Percentiles rank a stretch among this genome's conserved stretches.
Evolutionary conservation across 2,797 vertebrate species (phyloP).

Genomic region (Tangara arthus): DNA sequence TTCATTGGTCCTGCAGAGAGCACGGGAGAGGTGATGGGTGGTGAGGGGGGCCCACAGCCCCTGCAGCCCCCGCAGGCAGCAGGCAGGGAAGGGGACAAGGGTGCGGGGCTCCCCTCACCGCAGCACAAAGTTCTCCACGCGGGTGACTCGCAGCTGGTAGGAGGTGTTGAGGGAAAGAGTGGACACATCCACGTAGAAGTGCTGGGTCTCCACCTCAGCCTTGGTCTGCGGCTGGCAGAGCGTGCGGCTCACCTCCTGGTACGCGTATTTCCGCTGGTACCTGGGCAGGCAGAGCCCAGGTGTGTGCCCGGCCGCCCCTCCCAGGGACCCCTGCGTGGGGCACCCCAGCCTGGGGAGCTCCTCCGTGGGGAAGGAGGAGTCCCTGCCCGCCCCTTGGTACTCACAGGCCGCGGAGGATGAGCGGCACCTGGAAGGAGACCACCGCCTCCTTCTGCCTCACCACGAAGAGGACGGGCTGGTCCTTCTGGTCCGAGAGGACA

Average conservation of each 20-base stretch:
- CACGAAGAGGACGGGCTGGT: constrained; percentile 88
- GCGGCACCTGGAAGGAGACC: constrained; percentile 94
- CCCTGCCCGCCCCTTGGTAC: constrained; percentile 52
- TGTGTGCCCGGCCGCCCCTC: neutral
- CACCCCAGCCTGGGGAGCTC: neutral
- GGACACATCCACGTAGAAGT: constrained; percentile 94
- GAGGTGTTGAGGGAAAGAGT: constrained; percentile 84
- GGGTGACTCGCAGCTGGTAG: constrained; percentile 89
- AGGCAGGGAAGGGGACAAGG: accelerated
- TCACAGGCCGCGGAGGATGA: constrained; percentile 95
- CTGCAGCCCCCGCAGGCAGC: neutral
- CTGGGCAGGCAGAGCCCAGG: constrained; percentile 60
- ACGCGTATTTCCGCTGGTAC: constrained; percentile 93
- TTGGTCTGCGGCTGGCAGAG: constrained; percentile 90
- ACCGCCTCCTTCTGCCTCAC: constrained; percentile 94
- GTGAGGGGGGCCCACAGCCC: accelerated
- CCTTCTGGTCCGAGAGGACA: constrained; percentile 79
- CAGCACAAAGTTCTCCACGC: constrained; percentile 89
- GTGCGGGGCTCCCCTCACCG: constrained; percentile 68
- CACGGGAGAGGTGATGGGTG: neutral
- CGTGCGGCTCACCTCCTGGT: constrained; percentile 90
- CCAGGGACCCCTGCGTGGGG: neutral
- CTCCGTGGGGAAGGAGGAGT: too few relatives aligned
- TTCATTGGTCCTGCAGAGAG: constrained; percentile 80
- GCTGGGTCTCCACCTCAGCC: constrained; percentile 84